Conservation (phyloP, 2,888 invertebrate genomes). For the Metacarcinus magister region DNA sequence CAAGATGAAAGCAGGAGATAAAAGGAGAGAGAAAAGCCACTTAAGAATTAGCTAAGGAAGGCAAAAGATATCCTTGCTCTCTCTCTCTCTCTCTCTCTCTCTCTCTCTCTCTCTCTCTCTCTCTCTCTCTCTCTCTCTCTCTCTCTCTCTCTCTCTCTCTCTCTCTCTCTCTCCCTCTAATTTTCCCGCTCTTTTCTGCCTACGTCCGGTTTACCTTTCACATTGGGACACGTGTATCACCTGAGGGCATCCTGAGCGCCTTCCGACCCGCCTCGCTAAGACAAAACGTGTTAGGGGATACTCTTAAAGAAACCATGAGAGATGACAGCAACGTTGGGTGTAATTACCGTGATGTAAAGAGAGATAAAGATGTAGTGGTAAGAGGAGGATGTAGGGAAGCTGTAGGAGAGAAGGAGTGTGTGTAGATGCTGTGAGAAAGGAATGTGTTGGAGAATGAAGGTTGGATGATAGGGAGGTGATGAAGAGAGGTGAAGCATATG, state of each 20-base stretch:
- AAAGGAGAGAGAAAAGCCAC: too few relatives aligned
- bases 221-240: background rate
- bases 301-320: background rate
- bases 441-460: background rate
- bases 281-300: conserved; percentile 13
- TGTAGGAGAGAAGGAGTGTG: too few relatives aligned
- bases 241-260: background rate
- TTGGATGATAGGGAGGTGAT: background rate
- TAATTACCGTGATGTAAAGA: background rate
- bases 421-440: too few relatives aligned
- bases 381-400: too few relatives aligned
- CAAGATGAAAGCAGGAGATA: too few relatives aligned
- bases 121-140: background rate
- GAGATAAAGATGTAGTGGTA: too few relatives aligned
- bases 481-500: background rate
- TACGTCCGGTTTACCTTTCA: background rate
- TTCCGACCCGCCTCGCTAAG: background rate
- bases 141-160: background rate
- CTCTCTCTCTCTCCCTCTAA: conserved; percentile 50
- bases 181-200: background rate
- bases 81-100: conserved; percentile 40
- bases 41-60: too few relatives aligned
- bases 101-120: background rate
- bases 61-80: background rate
- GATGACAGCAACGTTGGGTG: background rate